These are phyloP conservation scores for Hypocryptadius cinnamomeus DNA, from an alignment of 2,113 vertebrate species.

Conservation along the genomic window DNA sequence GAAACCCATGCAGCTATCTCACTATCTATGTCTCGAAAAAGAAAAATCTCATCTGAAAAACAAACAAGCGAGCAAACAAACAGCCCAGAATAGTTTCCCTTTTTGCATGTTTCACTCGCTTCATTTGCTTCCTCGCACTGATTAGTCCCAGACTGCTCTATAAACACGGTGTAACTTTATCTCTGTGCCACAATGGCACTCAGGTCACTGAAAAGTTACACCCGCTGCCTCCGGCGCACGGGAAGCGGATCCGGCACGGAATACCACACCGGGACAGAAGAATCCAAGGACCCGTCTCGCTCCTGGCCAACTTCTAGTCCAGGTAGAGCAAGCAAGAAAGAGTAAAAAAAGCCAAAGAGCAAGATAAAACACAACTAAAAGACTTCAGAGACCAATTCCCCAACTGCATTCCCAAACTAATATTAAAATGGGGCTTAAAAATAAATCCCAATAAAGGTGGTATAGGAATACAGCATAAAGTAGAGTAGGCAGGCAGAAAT, in stretches of 20 bases:
- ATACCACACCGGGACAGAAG: rapidly evolving
- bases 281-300: neutral
- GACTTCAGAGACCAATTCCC: neutral
- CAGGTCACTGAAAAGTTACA: neutral
- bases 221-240: rapidly evolving
- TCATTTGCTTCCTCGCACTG: neutral
- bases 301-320: neutral
- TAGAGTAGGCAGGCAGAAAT: neutral
- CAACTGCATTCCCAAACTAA: neutral
- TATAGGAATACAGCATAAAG: neutral
- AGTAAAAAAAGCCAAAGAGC: neutral
- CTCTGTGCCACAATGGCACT: neutral
- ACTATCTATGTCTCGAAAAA: neutral
- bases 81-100: neutral
- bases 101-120: neutral
- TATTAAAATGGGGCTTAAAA: neutral
- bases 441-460: neutral
- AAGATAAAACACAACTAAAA: neutral
- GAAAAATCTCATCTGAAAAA: neutral
- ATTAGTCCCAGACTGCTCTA: neutral
- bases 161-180: neutral
- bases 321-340: neutral
- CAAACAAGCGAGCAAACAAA: neutral
- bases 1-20: neutral
- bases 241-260: rapidly evolving